phyloP scores from a whole-genome alignment of 2,113 vertebrate species.

The Candoia aspera region DNA sequence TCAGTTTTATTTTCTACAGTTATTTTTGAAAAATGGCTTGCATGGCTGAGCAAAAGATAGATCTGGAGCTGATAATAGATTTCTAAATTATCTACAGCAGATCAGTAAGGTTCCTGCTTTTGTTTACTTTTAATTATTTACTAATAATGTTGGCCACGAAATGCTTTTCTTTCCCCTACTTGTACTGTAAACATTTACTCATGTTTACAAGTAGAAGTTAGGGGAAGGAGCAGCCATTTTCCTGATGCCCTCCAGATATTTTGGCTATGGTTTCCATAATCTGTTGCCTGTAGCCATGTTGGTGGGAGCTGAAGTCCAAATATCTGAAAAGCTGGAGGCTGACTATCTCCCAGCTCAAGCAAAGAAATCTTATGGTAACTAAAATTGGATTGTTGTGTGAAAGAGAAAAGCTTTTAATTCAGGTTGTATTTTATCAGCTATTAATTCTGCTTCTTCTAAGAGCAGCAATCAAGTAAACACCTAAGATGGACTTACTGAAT shows the following conservation, averaged over 20 bases:
- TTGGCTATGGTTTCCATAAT: background rate
- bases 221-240: background rate
- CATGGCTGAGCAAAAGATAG: background rate
- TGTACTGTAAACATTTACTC: background rate
- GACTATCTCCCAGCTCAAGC: background rate
- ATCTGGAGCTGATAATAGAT: background rate
- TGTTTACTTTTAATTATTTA: background rate
- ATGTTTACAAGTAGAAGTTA: background rate
- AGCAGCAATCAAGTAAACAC: background rate
- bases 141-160: background rate
- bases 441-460: background rate
- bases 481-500: background rate
- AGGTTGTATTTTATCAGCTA: background rate
- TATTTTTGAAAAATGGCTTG: background rate
- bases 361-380: background rate
- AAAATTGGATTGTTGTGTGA: background rate
- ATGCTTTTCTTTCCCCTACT: background rate
- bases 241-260: background rate
- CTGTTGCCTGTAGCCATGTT: background rate
- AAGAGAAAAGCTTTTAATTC: background rate
- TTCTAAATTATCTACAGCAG: background rate
- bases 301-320: background rate
- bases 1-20: background rate
- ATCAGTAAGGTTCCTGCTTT: background rate
- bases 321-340: background rate